A percentile compares a stretch with the other conserved stretches of the same genome.
Evolutionary conservation across 1,140 invertebrate species (phyloP).

Genomic region (Anagrus nilaparvatae): DNA sequence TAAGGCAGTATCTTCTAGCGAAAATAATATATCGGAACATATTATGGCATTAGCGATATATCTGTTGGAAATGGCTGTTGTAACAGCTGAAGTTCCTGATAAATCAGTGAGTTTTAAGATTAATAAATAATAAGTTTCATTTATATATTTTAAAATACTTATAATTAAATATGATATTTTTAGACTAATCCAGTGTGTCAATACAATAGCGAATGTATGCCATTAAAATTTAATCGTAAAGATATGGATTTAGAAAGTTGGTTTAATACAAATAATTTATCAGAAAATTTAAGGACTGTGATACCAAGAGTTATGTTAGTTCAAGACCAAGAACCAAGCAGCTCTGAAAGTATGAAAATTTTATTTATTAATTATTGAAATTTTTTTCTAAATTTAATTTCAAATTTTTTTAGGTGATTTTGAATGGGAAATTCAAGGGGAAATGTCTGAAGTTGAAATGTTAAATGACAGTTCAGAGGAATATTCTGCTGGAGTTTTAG

Average conservation of each 20-base stretch:
- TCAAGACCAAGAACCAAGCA: slow-evolving; percentile 47
- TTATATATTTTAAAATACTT: slow-evolving; percentile 17
- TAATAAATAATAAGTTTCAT: slow-evolving; percentile 9
- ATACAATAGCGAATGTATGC: slow-evolving; percentile 25
- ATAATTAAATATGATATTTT: too few species aligned
- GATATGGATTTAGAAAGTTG: slow-evolving; percentile 61
- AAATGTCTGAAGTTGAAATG: slow-evolving; percentile 34
- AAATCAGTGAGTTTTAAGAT: slow-evolving; percentile 28
- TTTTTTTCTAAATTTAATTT: slow-evolving; percentile 5
- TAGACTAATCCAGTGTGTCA: slow-evolving; percentile 38
- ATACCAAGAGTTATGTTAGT: slow-evolving; percentile 54
- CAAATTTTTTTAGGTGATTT: slow-evolving; percentile 26
- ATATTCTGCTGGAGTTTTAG: slow-evolving; percentile 22
- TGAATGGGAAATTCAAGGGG: slow-evolving; percentile 36
- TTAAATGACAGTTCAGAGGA: slow-evolving; percentile 31
- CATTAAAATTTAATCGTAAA: slow-evolving; percentile 36
- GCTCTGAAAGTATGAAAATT: slow-evolving; percentile 44
- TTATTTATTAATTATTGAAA: slow-evolving; percentile 5
- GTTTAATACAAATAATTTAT: slow-evolving; percentile 67
- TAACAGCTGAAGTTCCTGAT: slow-evolving; percentile 48
- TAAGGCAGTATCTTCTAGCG: slow-evolving; percentile 70
- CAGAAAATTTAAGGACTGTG: slow-evolving; percentile 66
- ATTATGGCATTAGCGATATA: slow-evolving; percentile 76
- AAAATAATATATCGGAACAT: slow-evolving; percentile 69
- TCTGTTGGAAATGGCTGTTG: slow-evolving; percentile 73